Conservation (phyloP, 2,888 invertebrate species). For the Dastarcus helophoroides region DNA sequence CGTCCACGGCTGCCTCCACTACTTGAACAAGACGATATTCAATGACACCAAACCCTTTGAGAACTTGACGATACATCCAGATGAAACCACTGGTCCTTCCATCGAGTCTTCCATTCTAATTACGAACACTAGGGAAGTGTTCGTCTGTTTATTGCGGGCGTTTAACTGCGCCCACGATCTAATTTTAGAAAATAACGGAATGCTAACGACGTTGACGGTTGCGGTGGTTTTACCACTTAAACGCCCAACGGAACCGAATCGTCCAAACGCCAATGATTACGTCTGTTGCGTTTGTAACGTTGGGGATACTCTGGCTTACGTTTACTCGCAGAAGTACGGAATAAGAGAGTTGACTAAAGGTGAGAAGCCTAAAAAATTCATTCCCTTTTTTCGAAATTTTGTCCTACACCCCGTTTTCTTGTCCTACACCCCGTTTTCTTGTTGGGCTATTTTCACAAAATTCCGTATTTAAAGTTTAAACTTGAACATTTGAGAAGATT, state of each 20-base stretch:
- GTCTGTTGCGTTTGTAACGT: conserved; percentile 80
- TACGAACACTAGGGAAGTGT: conserved; percentile 56
- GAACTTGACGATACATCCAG: conserved; percentile 26
- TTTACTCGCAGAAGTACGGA: conserved; percentile 64
- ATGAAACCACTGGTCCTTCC: conserved; percentile 14
- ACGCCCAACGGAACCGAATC: background rate
- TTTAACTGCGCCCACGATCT: conserved; percentile 77
- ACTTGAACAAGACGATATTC: conserved; percentile 62
- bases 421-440: too few relatives aligned
- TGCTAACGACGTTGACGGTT: conserved; percentile 74
- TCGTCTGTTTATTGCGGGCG: conserved; percentile 62
- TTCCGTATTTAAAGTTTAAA: too few relatives aligned
- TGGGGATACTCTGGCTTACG: conserved; percentile 81
- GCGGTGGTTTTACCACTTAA: conserved; percentile 57
- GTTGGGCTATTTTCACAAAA: too few relatives aligned
- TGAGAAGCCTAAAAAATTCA: conserved; percentile 20
- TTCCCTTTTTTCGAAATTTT: too few relatives aligned
- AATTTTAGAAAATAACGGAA: conserved; percentile 71
- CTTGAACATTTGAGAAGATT: too few relatives aligned
- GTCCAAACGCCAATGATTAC: conserved; percentile 31
- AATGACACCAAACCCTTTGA: conserved; percentile 35
- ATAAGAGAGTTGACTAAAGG: conserved; percentile 72
- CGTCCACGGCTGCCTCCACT: conserved; percentile 72
- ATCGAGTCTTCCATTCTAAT: conserved; percentile 19
- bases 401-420: too few relatives aligned